A percentile compares a stretch with the other conserved stretches of the same genome.
phyloP scores from a whole-genome alignment of 2,888 invertebrate species.

The Petrolisthes manimaculis region DNA sequence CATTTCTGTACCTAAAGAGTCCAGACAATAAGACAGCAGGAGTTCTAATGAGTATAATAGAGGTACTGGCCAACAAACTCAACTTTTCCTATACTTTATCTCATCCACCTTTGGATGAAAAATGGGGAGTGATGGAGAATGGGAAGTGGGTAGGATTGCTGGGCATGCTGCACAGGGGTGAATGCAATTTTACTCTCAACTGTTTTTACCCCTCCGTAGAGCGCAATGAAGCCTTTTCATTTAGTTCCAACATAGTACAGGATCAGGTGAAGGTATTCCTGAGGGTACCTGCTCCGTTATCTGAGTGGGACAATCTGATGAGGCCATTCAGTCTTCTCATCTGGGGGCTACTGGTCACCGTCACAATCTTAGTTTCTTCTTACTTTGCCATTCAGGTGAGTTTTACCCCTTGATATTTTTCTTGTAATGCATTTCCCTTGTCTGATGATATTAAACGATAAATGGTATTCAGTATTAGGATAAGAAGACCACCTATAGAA shows the following conservation, averaged over 20 bases:
- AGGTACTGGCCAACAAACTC: not conserved
- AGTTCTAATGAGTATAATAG: not conserved
- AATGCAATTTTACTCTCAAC: conserved; percentile 3
- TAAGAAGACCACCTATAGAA: too few relatives aligned
- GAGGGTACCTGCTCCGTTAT: not conserved
- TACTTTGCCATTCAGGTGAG: not conserved
- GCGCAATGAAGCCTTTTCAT: not conserved
- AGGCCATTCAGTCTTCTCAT: not conserved
- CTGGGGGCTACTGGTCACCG: not conserved
- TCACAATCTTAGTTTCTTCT: not conserved
- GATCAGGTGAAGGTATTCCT: not conserved
- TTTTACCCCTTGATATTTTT: not conserved
- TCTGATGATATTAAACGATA: too few relatives aligned
- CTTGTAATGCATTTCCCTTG: too few relatives aligned
- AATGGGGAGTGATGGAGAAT: not conserved
- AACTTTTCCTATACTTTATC: conserved; percentile 11
- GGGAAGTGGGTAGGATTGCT: not conserved
- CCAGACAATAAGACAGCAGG: not conserved
- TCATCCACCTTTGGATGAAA: not conserved
- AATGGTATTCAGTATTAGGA: too few relatives aligned
- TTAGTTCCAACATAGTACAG: not conserved
- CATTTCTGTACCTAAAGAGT: not conserved
- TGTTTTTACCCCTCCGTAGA: not conserved
- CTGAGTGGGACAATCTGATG: not conserved
- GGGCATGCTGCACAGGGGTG: not conserved